phyloP scores from a whole-genome alignment of 2,888 invertebrate genomes.

The Trichogramma dendrolimi region DNA sequence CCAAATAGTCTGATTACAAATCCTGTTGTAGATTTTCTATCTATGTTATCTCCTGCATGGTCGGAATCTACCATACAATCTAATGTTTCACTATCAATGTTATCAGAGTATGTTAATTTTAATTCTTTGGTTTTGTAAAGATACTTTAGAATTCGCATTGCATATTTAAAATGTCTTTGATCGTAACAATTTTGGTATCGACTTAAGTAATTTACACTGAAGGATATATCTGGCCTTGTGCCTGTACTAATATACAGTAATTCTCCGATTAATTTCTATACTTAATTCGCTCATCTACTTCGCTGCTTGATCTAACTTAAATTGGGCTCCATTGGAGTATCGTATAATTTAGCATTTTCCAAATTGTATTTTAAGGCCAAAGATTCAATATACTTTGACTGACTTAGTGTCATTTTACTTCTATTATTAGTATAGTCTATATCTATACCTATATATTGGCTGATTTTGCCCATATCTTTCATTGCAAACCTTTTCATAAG shows the following conservation, averaged over 20 bases:
- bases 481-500: conserved; percentile 10
- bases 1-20: conserved; percentile 40
- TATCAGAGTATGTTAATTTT: conserved; percentile 20
- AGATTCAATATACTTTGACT: conserved; percentile 22
- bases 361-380: conserved; percentile 18
- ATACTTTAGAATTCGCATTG: conserved; percentile 26
- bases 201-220: conserved; percentile 27
- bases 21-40: conserved; percentile 32
- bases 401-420: conserved; percentile 19
- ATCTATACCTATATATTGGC: conserved; percentile 19
- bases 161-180: conserved; percentile 25
- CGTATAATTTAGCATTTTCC: conserved; percentile 16
- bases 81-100: conserved; percentile 11
- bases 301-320: conserved; percentile 7
- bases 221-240: conserved; percentile 20
- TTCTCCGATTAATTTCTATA: conserved; percentile 26
- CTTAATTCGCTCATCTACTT: conserved; percentile 8
- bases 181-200: conserved; percentile 24
- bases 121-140: conserved; percentile 23
- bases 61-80: conserved; percentile 27
- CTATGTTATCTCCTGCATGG: conserved; percentile 18
- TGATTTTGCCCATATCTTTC: conserved; percentile 24
- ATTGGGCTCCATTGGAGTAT: conserved; percentile 7
- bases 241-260: conserved; percentile 22
- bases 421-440: conserved; percentile 17